Base-by-base conservation (phyloP, 2,888 invertebrate genomes). In the Argyresthia albistria region DNA sequence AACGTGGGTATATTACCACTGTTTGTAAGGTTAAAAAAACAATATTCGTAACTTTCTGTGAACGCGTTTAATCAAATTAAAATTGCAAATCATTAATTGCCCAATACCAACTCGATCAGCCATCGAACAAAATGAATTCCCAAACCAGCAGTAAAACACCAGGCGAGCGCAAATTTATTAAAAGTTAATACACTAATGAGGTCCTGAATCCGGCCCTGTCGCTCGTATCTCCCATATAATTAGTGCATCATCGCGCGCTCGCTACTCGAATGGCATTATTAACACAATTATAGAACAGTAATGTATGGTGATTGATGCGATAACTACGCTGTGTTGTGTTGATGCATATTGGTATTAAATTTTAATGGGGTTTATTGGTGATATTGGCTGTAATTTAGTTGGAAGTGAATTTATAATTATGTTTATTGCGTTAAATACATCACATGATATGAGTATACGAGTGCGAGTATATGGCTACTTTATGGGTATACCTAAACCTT, bases 211-310 rank as follows among this genome's bases (percentile, higher is more conserved):
- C n/a, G 42, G n/a, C 42, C 42, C n/a, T 12, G 12, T 42, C 11
- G 42, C 42, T 42, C 42, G 42, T 42, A 42, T 25, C 25, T 25
- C 25, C 25, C 25, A 25, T 45, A 15, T 45, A 39, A 36, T 36
- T n/a, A 48, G 36, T 14, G 48, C 37, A 37, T 11, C 37, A 48
- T 14, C 37, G 48, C 48, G 14, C 48, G 37, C 37, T 48, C 9
- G 9, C 37, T 36, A 36, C 11, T 12, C 14, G 15, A 8, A 14
- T 10, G 8, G 51, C 47, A 47, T 43, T 50, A 54, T 55, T 54
- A 54, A 55, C 53, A 45, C 46, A 25, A 53, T 55, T 51, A 53
- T 53, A 51, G 55, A 51, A 53, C 35, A 51, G 50, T 57, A 54
- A 57, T 55, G 48, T 10, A 47, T 45, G 25, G 12, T 47, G 39